Evolutionary conservation across 1,140 invertebrate species (phyloP).

Genomic region (Arion vulgaris): DNA sequence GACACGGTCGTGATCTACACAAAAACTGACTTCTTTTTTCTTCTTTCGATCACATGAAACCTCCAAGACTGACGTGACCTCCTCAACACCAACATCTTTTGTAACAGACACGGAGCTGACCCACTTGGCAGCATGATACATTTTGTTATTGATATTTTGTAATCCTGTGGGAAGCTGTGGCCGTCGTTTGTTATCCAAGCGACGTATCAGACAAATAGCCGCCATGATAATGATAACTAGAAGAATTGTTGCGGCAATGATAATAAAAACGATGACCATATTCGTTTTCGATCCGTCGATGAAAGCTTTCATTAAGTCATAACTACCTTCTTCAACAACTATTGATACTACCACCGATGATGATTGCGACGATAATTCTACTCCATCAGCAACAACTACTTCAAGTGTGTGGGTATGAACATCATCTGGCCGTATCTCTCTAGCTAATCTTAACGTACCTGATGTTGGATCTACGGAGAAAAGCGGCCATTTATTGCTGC

Average conservation of each 20-base stretch:
- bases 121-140: constrained; percentile 47
- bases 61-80: constrained; percentile 18
- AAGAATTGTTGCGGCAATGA: constrained; percentile 34
- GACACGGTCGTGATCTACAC: constrained; percentile 7
- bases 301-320: constrained; percentile 30
- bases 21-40: constrained; percentile 39
- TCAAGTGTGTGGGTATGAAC: constrained; percentile 28
- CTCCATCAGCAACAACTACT: constrained; percentile 33
- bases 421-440: constrained; percentile 71
- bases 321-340: constrained; percentile 32
- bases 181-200: constrained; percentile 30
- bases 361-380: background rate
- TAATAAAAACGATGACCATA: constrained; percentile 41
- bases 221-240: constrained; percentile 33
- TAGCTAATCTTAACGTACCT: constrained; percentile 86
- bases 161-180: background rate
- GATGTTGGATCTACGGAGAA: constrained; percentile 90
- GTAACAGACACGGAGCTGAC: constrained; percentile 40
- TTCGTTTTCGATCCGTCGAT: background rate
- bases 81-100: background rate
- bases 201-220: constrained; percentile 37
- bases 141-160: background rate
- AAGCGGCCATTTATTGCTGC: constrained; percentile 69
- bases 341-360: constrained; percentile 14
- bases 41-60: constrained; percentile 32